phyloP scores from a whole-genome alignment of 2,888 invertebrate species.

The Brachynemurus nebulosus region DNA sequence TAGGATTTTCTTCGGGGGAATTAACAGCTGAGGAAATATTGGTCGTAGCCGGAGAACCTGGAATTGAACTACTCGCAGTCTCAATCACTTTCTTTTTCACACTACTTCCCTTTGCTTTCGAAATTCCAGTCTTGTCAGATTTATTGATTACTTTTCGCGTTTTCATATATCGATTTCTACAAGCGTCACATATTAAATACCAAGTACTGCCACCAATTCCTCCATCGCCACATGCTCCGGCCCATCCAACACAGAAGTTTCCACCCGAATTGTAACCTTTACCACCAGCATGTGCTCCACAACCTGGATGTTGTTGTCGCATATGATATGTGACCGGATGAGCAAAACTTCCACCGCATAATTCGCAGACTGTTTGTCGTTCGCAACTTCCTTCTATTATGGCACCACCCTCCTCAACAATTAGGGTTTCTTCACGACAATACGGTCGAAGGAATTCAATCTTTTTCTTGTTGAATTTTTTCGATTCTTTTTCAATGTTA shows the following conservation, averaged over 20 bases:
- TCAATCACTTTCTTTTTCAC: conserved; percentile 21
- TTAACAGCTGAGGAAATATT: not conserved
- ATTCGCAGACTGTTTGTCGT: conserved; percentile 52
- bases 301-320: conserved; percentile 81
- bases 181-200: conserved; percentile 86
- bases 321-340: conserved; percentile 85
- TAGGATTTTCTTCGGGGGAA: conserved; percentile 19
- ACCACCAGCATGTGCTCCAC: conserved; percentile 70
- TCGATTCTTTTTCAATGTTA: conserved; percentile 31
- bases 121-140: conserved; percentile 24
- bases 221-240: conserved; percentile 77
- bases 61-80: conserved; percentile 22
- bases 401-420: conserved; percentile 16
- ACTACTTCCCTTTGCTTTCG: conserved; percentile 29
- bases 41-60: conserved; percentile 14
- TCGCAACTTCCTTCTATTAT: conserved; percentile 22
- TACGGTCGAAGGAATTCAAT: conserved; percentile 6
- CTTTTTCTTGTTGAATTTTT: conserved; percentile 45
- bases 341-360: conserved; percentile 66
- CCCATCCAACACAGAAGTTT: conserved; percentile 76
- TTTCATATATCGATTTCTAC: conserved; percentile 62
- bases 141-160: conserved; percentile 23
- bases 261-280: conserved; percentile 90
- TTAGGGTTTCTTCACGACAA: conserved; percentile 17
- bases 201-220: conserved; percentile 66